phyloP scores from a whole-genome alignment of 2,888 invertebrate genomes.

The Synergus laeviventris region DNA sequence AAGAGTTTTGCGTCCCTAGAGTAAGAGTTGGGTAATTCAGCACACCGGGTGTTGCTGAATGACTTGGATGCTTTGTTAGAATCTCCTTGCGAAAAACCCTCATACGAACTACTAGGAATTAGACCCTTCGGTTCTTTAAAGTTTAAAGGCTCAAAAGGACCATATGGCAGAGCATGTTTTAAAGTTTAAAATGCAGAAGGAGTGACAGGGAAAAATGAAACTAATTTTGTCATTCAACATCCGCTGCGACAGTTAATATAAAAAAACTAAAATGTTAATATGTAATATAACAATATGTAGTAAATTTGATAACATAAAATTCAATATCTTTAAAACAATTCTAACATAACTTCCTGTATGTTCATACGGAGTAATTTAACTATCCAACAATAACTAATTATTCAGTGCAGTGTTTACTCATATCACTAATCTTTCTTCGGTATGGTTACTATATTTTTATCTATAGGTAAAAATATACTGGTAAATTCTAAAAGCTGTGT shows the following conservation, averaged over 20 bases:
- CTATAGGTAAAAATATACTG: neutral
- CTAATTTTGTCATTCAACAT: neutral
- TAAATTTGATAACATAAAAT: too few species aligned
- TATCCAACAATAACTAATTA: neutral
- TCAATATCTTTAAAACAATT: neutral
- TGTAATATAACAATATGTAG: too few species aligned
- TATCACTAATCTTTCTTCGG: neutral
- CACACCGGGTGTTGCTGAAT: neutral
- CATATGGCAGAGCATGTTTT: neutral
- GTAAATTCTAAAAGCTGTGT: neutral
- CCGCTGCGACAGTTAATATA: neutral
- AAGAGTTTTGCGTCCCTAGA: neutral
- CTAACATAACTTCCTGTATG: neutral
- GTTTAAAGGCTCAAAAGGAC: constrained; percentile 27
- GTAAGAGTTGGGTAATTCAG: too few species aligned
- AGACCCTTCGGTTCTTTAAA: constrained; percentile 25
- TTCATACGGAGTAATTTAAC: neutral
- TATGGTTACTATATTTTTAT: neutral
- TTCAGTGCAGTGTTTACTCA: constrained; percentile 6
- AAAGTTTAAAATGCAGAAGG: neutral
- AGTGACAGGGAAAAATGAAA: neutral
- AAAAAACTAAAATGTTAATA: constrained; percentile 5
- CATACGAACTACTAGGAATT: neutral
- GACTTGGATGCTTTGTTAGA: constrained; percentile 13
- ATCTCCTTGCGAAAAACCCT: neutral